phyloP scores from a whole-genome alignment of 2,797 vertebrate species.

The Falco cherrug region DNA sequence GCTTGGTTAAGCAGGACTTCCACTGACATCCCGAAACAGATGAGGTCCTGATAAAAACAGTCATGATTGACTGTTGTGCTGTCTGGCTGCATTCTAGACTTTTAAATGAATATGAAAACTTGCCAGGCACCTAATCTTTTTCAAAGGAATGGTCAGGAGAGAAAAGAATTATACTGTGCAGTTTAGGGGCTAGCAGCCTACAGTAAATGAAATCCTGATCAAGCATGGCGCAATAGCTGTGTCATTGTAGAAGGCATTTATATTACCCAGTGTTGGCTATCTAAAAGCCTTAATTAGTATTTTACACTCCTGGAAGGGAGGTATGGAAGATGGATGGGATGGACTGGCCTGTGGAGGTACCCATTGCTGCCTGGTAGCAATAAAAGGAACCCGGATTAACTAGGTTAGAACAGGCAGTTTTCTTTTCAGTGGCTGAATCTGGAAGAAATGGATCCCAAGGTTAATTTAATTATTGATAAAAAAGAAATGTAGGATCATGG shows the following conservation, averaged over 20 bases:
- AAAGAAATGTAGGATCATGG: not conserved
- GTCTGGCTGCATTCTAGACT: conserved; percentile 18
- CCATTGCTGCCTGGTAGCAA: not conserved
- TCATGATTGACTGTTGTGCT: conserved; percentile 44
- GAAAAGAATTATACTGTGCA: not conserved
- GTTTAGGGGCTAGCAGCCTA: not conserved
- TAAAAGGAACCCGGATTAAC: not conserved
- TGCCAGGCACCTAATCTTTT: conserved; percentile 26
- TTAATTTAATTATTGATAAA: not conserved
- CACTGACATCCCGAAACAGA: conserved; percentile 35
- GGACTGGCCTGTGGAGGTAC: not conserved
- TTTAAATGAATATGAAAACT: conserved; percentile 43
- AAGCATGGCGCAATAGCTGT: not conserved
- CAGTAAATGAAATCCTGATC: not conserved
- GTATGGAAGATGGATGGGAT: not conserved
- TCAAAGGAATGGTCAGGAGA: not conserved
- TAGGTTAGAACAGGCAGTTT: not conserved
- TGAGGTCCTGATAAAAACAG: conserved; percentile 29
- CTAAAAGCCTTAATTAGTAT: not conserved
- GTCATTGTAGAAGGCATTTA: not conserved
- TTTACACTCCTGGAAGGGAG: not conserved
- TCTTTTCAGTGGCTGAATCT: not conserved
- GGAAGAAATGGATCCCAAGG: not conserved
- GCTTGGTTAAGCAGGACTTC: conserved; percentile 33
- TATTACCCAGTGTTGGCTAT: not conserved